A percentile compares a stretch with the other conserved stretches of the same genome.
These are phyloP conservation scores for Mesocricetus auratus DNA, from an alignment of 2,113 vertebrate genomes.

Conservation along the genomic window DNA sequence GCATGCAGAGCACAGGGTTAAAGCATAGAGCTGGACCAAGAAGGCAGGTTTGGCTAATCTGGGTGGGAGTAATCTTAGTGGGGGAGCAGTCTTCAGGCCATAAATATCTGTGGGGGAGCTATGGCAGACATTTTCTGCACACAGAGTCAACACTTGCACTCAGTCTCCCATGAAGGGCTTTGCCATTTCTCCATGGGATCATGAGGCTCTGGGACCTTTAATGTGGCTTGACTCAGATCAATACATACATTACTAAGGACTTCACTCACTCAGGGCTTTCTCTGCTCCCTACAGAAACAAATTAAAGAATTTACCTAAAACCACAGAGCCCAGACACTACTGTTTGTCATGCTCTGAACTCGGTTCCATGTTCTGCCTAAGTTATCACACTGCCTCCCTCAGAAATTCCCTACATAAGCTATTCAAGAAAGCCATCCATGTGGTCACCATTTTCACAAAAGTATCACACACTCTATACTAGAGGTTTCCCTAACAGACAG, in stretches of 20 bases:
- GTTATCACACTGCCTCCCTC: constrained; percentile 9
- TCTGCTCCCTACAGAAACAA: neutral
- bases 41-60: neutral
- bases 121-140: neutral
- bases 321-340: constrained; percentile 9
- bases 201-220: neutral
- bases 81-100: no score
- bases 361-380: neutral
- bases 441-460: constrained; percentile 23
- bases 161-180: neutral
- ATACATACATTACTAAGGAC: neutral
- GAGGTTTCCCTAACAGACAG: constrained; percentile 11
- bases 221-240: neutral
- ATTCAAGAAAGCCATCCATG: constrained; percentile 27
- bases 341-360: neutral
- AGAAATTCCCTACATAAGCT: neutral
- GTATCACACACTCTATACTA: constrained; percentile 13
- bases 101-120: neutral
- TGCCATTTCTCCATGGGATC: neutral
- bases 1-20: no score
- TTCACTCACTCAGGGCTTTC: neutral
- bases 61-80: neutral
- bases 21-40: neutral
- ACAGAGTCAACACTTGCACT: neutral
- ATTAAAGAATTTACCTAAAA: constrained; percentile 37